Conservation (phyloP, 2,797 vertebrate species). For the Darevskia mixta region DNA sequence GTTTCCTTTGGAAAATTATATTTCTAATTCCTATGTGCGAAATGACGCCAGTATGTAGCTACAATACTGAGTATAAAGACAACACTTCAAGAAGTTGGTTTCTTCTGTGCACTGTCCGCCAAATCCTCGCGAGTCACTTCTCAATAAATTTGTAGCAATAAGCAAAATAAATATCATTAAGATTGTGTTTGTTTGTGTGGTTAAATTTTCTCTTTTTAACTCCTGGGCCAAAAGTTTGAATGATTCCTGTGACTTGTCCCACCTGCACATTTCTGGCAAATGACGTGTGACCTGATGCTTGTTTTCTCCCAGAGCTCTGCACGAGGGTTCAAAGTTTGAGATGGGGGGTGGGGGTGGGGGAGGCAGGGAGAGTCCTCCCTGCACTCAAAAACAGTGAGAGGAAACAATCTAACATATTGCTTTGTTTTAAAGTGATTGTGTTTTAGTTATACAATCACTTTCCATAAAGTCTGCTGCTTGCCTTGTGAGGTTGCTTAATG, state of each 20-base stretch:
- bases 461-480: neutral
- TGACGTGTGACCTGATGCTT: no score
- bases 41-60: conserved; percentile 45
- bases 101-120: conserved; percentile 69
- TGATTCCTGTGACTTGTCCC: no score
- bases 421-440: neutral
- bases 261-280: neutral
- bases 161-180: neutral
- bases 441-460: neutral
- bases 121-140: neutral
- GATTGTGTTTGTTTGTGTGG: neutral
- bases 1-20: conserved; percentile 74
- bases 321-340: neutral
- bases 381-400: neutral
- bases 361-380: neutral
- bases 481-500: neutral
- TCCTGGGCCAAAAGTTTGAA: no score
- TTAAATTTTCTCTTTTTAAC: neutral
- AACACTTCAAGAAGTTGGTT: conserved; percentile 30
- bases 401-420: neutral
- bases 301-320: neutral
- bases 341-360: no score
- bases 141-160: conserved; percentile 8
- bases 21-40: conserved; percentile 65
- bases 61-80: conserved; percentile 51